Evolutionary conservation across 2,797 vertebrate species (phyloP).

Genomic region (Rallus crepitans): DNA sequence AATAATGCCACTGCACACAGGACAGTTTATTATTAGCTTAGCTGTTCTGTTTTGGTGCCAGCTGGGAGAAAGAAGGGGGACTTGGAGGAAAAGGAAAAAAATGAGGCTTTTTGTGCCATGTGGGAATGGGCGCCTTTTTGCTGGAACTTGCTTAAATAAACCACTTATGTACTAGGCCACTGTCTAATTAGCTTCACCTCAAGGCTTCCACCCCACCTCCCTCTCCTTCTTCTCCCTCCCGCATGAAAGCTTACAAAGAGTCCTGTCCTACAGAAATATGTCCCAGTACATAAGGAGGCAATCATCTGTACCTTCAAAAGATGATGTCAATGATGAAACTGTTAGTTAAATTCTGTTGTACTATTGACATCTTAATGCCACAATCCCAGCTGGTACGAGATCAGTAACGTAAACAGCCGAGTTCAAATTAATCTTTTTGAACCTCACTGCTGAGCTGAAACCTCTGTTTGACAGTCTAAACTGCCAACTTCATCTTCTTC

Average conservation of each 20-base stretch:
- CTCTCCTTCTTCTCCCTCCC: neutral
- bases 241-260: constrained; percentile 27
- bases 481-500: constrained; percentile 45
- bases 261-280: constrained; percentile 72
- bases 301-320: constrained; percentile 75
- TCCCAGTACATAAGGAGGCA: constrained; percentile 63
- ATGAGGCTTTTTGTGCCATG: neutral
- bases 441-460: constrained; percentile 46
- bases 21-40: neutral
- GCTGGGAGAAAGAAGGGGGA: neutral
- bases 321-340: constrained; percentile 75
- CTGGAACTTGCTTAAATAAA: constrained; percentile 28
- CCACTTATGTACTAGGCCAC: neutral
- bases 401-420: constrained; percentile 49
- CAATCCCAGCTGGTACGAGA: constrained; percentile 57
- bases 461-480: constrained; percentile 53
- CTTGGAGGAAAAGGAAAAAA: neutral
- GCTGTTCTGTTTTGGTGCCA: neutral
- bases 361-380: constrained; percentile 75
- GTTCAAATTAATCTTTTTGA: constrained; percentile 64
- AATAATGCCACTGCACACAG: neutral
- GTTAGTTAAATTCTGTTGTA: constrained; percentile 74
- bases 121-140: neutral
- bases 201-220: neutral
- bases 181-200: constrained; percentile 56